Conservation (phyloP, 1,140 invertebrate genomes). For the Dreissena rostriformis region DNA sequence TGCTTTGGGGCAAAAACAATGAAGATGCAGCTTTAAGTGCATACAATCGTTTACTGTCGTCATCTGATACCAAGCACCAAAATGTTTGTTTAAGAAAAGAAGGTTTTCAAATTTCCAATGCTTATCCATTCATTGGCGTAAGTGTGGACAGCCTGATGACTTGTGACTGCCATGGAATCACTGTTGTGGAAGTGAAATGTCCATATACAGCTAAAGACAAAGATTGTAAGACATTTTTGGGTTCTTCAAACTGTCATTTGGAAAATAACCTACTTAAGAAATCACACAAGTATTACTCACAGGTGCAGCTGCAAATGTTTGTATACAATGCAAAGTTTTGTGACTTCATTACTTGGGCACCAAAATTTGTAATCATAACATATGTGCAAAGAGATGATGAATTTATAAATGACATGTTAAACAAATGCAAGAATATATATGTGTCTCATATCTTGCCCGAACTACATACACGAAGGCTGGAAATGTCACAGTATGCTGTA, state of each 20-base stretch:
- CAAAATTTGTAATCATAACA: conserved; percentile 1
- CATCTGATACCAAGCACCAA: neutral
- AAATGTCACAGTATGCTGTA: neutral
- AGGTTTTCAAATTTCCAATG: neutral
- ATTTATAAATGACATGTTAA: conserved; percentile 7
- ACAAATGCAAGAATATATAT: neutral
- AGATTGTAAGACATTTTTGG: neutral
- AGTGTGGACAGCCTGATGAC: neutral
- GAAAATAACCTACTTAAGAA: neutral
- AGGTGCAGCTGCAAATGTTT: conserved; percentile 11
- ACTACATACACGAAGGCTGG: neutral
- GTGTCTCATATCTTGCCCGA: conserved; percentile 2
- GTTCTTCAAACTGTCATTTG: neutral
- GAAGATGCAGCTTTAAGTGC: neutral
- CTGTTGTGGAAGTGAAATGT: conserved; percentile 9
- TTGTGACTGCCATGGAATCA: neutral
- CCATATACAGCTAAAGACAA: neutral
- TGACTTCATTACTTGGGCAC: conserved; percentile 10
- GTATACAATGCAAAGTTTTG: neutral
- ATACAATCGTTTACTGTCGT: neutral
- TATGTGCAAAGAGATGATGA: neutral
- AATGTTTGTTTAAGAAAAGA: neutral
- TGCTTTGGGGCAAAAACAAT: too few species aligned
- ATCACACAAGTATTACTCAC: neutral
- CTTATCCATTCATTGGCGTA: neutral